Base-by-base conservation (phyloP, 2,797 vertebrate species). In the Pipistrellus pygmaeus region DNA sequence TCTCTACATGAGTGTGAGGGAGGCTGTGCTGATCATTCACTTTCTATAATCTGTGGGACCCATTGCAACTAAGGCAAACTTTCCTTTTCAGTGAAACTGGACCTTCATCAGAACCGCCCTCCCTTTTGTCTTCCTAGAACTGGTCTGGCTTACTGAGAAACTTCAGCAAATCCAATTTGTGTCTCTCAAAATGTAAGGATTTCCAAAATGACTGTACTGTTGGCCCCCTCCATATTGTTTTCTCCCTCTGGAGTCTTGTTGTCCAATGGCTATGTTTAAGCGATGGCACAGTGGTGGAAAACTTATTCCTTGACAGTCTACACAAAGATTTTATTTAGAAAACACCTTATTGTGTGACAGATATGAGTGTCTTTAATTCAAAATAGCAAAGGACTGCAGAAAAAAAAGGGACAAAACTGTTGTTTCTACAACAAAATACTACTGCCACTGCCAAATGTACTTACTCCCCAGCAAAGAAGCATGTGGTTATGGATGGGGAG, bases 301-400 rank as follows among this genome's bases (percentile, higher is more conserved):
- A 78, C 25, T 17, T 44, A 87, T 41, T 95, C 72, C 30, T 95
- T 92, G 51, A 81, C 68, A 90, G 55, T 51, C 38, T 51, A 69
- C 57, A 53, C 48, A 88, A 90, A 91, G 60, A 13, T 72, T 88
- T 87, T 66, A n/a, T 91, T 62, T 92, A 81, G 44, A 93, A 96
- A 93, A 55, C 35, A 88, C n/a, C 66, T 81, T n/a, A 18, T 4
- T 1, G 6, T 48, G 53, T 53, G 44, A 88, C 89, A 95, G 60
- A 94, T 89, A 95, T 82, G 64, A 90, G 30, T 62, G 30, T 85
- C 46, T 82, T 87, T 92, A 93, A 95, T 94, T 96, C 93, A 91
- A 97, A 95, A 88, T 80, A 83, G 23, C 27, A 75, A 89, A 62
- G 41, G 35, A 83, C 30, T 88, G 53, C 51, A 44, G 69, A 83